Evolutionary conservation across 2,888 invertebrate species (phyloP), one percentile per base, ranked within the genome.

Genomic region (Agrotis clavis): DNA sequence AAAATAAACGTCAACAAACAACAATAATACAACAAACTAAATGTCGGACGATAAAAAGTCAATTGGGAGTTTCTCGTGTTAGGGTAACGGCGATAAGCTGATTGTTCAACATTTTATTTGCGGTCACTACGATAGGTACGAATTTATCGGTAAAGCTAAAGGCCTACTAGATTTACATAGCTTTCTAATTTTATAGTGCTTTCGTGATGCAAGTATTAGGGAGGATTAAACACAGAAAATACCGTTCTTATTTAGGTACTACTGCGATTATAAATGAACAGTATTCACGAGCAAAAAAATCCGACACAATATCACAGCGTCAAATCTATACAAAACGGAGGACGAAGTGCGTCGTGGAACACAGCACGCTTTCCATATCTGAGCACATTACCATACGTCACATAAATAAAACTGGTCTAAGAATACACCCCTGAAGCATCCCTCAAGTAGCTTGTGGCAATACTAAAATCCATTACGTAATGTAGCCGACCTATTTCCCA

Each of bases 401-500:
- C 77, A 72, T 71, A 74, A 76, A 87, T 87, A 87, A 82, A 86
- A 86, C 81, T 83, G 79, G 81, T 67, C 83, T 78, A 78, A 73
- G 71, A 61, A 71, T 69, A 77, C 81, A 86, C 71, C 84, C 79
- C 81, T 79, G 84, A 81, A 87, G 83, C 81, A 86, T 82, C 81
- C 82, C 82, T 76, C 76, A 82, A 86, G 80, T 82, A 79, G 74
- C 83, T 86, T 78, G 81, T 66, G 76, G 88, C 85, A 86, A 86
- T 87, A 88, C 84, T 86, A 82, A 86, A 88, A 89, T 87, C 89
- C 88, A 90, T 92, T 90, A 92, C 88, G 90, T 91, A 91, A 92
- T 90, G 89, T 89, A 86, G 85, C 86, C 90, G 91, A 91, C 91
- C 92, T 88, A 92, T 89, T 91, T 90, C 81, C 67, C 71, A 67